Conservation (phyloP, 2,888 invertebrate species). For the Cryptocephalus moraei region DNA sequence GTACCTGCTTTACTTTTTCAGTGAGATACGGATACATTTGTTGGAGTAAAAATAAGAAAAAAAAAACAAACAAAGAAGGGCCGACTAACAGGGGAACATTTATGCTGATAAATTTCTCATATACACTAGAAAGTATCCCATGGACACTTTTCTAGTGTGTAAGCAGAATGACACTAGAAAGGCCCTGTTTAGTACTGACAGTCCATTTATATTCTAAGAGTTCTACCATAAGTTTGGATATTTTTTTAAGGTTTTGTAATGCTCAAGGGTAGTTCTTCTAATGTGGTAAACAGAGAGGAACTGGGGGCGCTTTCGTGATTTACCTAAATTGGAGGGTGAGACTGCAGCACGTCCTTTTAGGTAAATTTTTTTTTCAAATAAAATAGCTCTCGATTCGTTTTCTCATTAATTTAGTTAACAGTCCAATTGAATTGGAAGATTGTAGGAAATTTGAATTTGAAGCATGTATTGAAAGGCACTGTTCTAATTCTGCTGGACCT, state of each 20-base stretch:
- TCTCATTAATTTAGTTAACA: too few relatives aligned
- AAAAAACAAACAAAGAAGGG: neutral
- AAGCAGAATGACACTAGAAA: neutral
- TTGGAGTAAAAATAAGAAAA: neutral
- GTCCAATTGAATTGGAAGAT: too few relatives aligned
- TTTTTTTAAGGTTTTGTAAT: constrained; percentile 37
- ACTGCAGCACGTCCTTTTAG: too few relatives aligned
- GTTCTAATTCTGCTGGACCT: too few relatives aligned
- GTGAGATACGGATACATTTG: constrained; percentile 16
- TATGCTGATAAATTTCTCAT: too few relatives aligned
- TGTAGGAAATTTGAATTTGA: too few relatives aligned
- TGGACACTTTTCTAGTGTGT: neutral
- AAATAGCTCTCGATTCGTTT: neutral
- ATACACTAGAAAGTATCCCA: too few relatives aligned
- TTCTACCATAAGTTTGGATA: constrained; percentile 35
- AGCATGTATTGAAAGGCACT: too few relatives aligned
- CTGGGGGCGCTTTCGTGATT: constrained; percentile 3
- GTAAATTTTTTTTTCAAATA: neutral
- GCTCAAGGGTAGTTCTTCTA: constrained; percentile 31
- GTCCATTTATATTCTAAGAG: constrained; percentile 34
- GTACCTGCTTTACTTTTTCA: constrained; percentile 32
- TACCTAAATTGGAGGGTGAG: too few relatives aligned
- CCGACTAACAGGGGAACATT: neutral
- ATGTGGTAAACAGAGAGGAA: constrained; percentile 3
- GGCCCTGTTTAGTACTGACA: constrained; percentile 28